Base-by-base conservation (phyloP, 2,113 vertebrate species). In the Rhinichthys klamathensis region DNA sequence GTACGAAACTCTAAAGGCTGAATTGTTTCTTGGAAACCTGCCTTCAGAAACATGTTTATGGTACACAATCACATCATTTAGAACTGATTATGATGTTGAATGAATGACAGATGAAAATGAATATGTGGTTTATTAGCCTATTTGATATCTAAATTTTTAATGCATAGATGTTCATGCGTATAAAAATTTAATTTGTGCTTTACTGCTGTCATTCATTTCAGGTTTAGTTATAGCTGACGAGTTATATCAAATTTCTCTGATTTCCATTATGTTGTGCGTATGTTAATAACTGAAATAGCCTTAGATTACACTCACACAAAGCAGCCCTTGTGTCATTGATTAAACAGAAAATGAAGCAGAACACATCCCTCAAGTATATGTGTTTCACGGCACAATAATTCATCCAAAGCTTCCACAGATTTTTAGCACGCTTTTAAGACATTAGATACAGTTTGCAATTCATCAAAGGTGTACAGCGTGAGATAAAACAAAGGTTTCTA, bases 361-460 rank as follows among this genome's bases (percentile, higher is more conserved):
- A 78, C 30, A 56, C 85, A 82, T 83, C 49, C 54, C n/a, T 77
- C 61, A 70, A 54, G 46, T 63, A 86, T 54, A 82, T 44, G 80
- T 51, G 67, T 82, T 82, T 82, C 63, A 75, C 75, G 30, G 30
- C 67, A 79, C 74, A 73, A 73, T 58, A 61, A 87, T 80, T 84
- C 83, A 84, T 30, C 44, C n/a, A 74, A 12, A 32, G 30, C 75
- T 73, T 58, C 65, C 12, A 25, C 35, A 65, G 44, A 74, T 65
- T 65, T 38, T 77, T 49, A 16, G 6, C 70, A 74, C 30, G 49
- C 54, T 80, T 87, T 74, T 75, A 80, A 84, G 76, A 80, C 46
- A 67, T 73, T 84, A 35, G 51, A 32, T 75, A n/a, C 77, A 74
- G 76, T 87, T 80, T 9, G 30, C 44, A 77, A 35, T 80, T 80